A percentile compares a stretch with the other conserved stretches of the same genome.
Evolutionary conservation across 2,888 invertebrate genomes (phyloP).

Genomic region (Itoplectis maculator): DNA sequence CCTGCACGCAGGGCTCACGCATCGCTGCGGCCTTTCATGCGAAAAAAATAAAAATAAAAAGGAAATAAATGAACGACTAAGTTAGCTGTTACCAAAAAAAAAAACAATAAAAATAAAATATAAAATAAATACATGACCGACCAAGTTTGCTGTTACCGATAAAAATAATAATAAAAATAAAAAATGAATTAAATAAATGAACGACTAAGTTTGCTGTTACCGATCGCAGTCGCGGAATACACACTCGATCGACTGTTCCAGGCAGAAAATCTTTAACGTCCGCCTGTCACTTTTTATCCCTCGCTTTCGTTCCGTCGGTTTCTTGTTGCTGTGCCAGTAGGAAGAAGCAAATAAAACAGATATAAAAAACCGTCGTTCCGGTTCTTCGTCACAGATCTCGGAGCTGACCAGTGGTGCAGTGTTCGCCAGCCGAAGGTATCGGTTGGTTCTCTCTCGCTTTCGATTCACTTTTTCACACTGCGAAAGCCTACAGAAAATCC

Average conservation of each 20-base stretch:
- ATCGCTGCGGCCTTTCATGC: slow-evolving; percentile 32
- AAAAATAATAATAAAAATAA: slow-evolving; percentile 25
- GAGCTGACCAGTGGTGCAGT: slow-evolving; percentile 12
- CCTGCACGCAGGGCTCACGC: slow-evolving; percentile 47
- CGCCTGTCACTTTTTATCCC: slow-evolving; percentile 25
- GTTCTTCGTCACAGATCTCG: slow-evolving; percentile 16
- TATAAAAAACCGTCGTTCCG: slow-evolving; percentile 33
- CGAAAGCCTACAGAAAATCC: background rate
- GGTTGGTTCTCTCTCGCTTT: slow-evolving; percentile 34
- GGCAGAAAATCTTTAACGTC: slow-evolving; percentile 9
- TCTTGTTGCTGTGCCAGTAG: background rate
- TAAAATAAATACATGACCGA: too few species aligned
- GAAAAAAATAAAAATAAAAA: slow-evolving; percentile 32
- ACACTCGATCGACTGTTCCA: slow-evolving; percentile 19
- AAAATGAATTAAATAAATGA: background rate
- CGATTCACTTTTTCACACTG: slow-evolving; percentile 47
- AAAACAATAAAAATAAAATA: slow-evolving; percentile 10
- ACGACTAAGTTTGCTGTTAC: background rate
- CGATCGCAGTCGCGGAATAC: background rate
- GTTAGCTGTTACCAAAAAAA: too few species aligned
- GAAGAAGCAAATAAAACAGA: background rate
- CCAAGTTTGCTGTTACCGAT: too few species aligned
- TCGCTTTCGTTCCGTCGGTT: slow-evolving; percentile 1
- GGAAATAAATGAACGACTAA: background rate
- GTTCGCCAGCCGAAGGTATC: slow-evolving; percentile 22